Evolutionary conservation across 2,797 vertebrate species (phyloP), one percentile per base, ranked within the genome.

Genomic region (Poeciliopsis turneri): DNA sequence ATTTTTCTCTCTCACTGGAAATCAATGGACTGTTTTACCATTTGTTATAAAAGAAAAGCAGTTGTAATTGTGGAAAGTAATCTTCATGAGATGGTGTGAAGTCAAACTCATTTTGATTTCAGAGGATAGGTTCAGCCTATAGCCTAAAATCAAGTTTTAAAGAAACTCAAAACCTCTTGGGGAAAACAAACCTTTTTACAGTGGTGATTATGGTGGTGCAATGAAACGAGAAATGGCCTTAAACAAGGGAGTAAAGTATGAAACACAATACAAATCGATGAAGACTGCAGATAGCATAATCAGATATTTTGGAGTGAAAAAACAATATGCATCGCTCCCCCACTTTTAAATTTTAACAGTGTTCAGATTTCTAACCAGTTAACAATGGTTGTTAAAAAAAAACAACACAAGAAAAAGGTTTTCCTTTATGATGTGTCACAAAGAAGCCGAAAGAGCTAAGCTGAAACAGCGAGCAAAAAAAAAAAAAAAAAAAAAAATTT

Each of bases 21-120:
- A 72, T 20, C 23, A 41, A 55, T 25, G 20, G 45, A 49, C 6
- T 68, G 4, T 78, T 68, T 53, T 9, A 61, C 46, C 49, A 57
- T 28, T 77, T 30, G 28, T 49, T 61, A 2, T 25, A 12, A 70
- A 72, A 73, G 30, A 57, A 59, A 74, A 70, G 9, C 20, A 0
- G 2, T 55, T 33, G 46, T 70, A 36, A 13, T 43, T 49, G 39
- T 74, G 5, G 28, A 2, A 69, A 30, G 20, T 64, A 49, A 41
- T 68, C n/a, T 53, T 74, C 28, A 70, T 53, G 45, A 68, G 28
- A 79, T 25, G 15, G 39, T 46, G 72, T 71, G n/a, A 55, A 30
- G 45, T 11, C 51, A 7, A 46, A 70, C 9, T 77, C 0, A 70
- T 71, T 68, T 51, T 23, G 20, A 23, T 72, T 33, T 0, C 10